phyloP scores from a whole-genome alignment of 2,888 invertebrate species.

The Chloroclystis v-ata region DNA sequence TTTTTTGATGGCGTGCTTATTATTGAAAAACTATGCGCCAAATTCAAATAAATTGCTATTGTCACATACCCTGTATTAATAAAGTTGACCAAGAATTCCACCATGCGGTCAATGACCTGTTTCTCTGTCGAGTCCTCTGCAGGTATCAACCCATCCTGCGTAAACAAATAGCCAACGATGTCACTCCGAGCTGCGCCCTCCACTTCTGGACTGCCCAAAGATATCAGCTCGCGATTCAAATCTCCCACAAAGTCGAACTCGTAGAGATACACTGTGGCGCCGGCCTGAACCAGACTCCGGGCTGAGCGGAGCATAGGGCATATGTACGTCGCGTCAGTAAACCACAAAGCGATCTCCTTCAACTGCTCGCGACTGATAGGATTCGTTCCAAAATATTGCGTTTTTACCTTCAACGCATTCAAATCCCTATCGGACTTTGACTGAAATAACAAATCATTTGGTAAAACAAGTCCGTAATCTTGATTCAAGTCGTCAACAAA shows the following conservation, averaged over 20 bases:
- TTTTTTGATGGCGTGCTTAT: too few relatives aligned
- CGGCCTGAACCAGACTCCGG: slow-evolving; percentile 42
- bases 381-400: slow-evolving; percentile 47
- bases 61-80: slow-evolving; percentile 63
- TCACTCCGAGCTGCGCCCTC: slow-evolving; percentile 76
- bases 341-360: slow-evolving; percentile 41
- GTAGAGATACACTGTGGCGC: slow-evolving; percentile 73
- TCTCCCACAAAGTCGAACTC: slow-evolving; percentile 75
- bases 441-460: slow-evolving; percentile 49
- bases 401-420: slow-evolving; percentile 37
- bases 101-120: slow-evolving; percentile 38
- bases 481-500: slow-evolving; percentile 41
- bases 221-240: slow-evolving; percentile 61
- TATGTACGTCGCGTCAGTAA: slow-evolving; percentile 53
- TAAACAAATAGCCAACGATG: slow-evolving; percentile 74
- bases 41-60: not conserved
- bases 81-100: slow-evolving; percentile 63
- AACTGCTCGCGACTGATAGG: slow-evolving; percentile 35
- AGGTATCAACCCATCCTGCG: slow-evolving; percentile 32
- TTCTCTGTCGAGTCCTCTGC: slow-evolving; percentile 32
- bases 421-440: slow-evolving; percentile 25
- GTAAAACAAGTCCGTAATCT: slow-evolving; percentile 40
- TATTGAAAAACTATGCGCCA: not conserved
- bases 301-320: slow-evolving; percentile 51
- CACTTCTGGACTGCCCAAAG: slow-evolving; percentile 45